These are phyloP conservation scores for Ischnus inquisitorius DNA, from an alignment of 2,888 invertebrate genomes.

Conservation along the genomic window DNA sequence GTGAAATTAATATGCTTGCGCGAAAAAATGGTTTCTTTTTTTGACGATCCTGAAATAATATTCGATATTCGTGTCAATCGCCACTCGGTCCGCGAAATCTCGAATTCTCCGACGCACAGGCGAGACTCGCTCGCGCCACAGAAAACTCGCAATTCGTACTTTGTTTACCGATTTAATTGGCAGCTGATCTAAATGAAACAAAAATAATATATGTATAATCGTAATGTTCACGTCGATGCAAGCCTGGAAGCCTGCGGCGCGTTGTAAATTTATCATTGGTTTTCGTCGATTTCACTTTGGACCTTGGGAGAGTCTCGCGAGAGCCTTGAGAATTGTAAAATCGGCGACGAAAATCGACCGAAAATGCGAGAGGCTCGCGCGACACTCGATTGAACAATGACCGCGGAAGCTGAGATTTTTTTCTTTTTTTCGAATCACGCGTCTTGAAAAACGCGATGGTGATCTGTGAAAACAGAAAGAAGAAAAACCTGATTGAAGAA, in stretches of 20 bases:
- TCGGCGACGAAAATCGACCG: conserved; percentile 40
- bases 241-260: conserved; percentile 39
- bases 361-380: background rate
- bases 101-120: conserved; percentile 38
- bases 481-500: background rate
- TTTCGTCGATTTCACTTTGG: conserved; percentile 31
- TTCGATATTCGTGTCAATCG: conserved; percentile 15
- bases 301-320: background rate
- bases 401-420: background rate
- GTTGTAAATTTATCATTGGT: conserved; percentile 31
- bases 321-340: conserved; percentile 5
- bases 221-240: conserved; percentile 15
- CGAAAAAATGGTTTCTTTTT: conserved; percentile 56
- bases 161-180: conserved; percentile 36
- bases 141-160: conserved; percentile 33
- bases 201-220: conserved; percentile 9
- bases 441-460: conserved; percentile 21
- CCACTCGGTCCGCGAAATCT: conserved; percentile 19
- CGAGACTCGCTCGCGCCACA: conserved; percentile 60
- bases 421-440: too few species aligned
- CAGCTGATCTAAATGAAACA: conserved; percentile 26
- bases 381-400: conserved; percentile 2
- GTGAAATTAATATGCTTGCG: too few species aligned
- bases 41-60: conserved; percentile 6
- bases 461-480: conserved; percentile 13